These are phyloP conservation scores for Okamejei kenojei DNA, from an alignment of 2,797 vertebrate genomes.

Conservation along the genomic window DNA sequence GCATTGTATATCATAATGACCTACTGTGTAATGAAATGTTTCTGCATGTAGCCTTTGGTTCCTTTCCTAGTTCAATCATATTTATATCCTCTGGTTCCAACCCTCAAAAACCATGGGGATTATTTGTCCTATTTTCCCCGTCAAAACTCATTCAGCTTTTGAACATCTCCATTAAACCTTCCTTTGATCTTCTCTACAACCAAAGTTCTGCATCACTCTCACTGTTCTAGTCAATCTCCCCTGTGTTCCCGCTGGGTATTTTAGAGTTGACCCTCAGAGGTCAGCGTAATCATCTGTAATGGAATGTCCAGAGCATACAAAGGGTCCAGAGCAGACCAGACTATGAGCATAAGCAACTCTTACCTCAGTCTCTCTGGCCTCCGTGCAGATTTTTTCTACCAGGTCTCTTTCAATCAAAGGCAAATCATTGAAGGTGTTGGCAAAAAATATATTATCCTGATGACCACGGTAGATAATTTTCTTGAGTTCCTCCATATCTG, in stretches of 20 bases:
- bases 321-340: too few species aligned
- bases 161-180: neutral
- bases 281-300: neutral
- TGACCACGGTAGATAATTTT: conserved; percentile 63
- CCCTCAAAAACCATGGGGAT: too few species aligned
- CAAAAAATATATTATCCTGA: conserved; percentile 70
- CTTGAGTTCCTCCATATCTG: conserved; percentile 66
- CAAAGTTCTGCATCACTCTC: too few species aligned
- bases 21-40: neutral
- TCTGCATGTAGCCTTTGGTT: neutral
- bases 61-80: neutral
- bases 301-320: neutral
- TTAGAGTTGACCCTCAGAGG: neutral
- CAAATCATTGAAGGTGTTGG: conserved; percentile 72
- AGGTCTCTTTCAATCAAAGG: conserved; percentile 70
- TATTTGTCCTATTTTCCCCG: neutral
- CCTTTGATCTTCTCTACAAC: neutral
- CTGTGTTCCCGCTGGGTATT: neutral
- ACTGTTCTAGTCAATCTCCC: neutral
- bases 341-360: neutral
- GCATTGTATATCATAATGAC: neutral
- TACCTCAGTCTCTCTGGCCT: conserved; percentile 44
- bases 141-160: neutral
- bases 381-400: conserved; percentile 66
- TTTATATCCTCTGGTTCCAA: neutral